A percentile compares a stretch with the other conserved stretches of the same genome.
These are phyloP conservation scores for Hipparchia semele DNA, from an alignment of 2,888 invertebrate species.

Conservation along the genomic window DNA sequence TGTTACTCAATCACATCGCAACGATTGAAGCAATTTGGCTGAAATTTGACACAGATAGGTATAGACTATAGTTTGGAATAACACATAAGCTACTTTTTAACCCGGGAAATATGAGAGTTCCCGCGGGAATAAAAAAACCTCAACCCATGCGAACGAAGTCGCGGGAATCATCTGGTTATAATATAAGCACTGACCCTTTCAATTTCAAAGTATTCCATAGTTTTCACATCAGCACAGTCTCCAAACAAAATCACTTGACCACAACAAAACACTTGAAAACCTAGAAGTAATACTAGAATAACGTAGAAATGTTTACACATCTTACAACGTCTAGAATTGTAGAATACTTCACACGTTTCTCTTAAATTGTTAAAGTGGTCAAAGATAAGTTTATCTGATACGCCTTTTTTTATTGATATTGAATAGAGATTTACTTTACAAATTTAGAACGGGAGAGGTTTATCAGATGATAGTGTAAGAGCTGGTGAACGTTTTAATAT, in stretches of 20 bases:
- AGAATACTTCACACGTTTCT: neutral
- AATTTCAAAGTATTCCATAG: constrained; percentile 67
- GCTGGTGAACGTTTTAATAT: neutral
- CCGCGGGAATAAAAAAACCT: no score
- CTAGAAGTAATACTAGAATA: constrained; percentile 41
- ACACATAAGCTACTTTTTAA: no score
- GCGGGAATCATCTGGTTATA: neutral
- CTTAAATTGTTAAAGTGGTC: neutral
- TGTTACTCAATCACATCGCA: no score
- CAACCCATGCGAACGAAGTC: no score
- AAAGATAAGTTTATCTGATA: constrained; percentile 24
- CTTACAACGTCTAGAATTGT: constrained; percentile 28
- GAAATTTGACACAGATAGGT: no score
- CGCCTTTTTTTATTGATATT: constrained; percentile 4
- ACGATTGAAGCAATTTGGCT: no score
- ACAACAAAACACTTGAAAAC: constrained; percentile 40
- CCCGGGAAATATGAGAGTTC: no score
- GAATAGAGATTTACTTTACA: constrained; percentile 14
- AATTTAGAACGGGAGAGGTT: neutral
- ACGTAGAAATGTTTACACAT: constrained; percentile 45
- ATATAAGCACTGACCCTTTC: constrained; percentile 57
- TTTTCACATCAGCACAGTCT: constrained; percentile 55
- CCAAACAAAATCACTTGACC: constrained; percentile 69
- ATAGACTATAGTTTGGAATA: no score
- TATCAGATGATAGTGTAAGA: constrained; percentile 1